phyloP scores from a whole-genome alignment of 92 coral and sea anemone genomes.

The Umimayanthus chanpuru region DNA sequence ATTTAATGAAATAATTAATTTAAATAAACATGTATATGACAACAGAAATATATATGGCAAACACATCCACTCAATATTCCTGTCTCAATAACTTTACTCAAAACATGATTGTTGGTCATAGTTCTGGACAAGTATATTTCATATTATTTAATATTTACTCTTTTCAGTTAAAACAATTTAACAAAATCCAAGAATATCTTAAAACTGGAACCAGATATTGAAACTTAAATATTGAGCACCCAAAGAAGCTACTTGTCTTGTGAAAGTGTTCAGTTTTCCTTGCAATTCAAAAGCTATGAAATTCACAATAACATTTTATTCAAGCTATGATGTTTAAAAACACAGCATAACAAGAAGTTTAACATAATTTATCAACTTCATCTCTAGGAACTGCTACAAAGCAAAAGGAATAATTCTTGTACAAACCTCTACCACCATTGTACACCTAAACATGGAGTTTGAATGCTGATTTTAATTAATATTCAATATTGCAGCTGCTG shows the following conservation, averaged over 20 bases:
- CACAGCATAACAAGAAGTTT: not conserved
- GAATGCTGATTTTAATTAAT: not conserved
- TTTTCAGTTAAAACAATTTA: not conserved
- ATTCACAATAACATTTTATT: too few species aligned
- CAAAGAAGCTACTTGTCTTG: not conserved
- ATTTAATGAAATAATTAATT: not conserved
- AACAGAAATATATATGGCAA: not conserved
- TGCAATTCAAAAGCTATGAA: not conserved
- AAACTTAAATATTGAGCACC: not conserved
- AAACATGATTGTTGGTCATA: not conserved
- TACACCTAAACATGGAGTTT: not conserved
- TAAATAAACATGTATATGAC: not conserved
- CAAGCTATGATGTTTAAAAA: not conserved
- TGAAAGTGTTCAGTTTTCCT: not conserved
- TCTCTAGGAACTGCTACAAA: not conserved
- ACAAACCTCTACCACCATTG: not conserved
- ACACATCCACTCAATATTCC: not conserved
- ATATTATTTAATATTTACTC: not conserved
- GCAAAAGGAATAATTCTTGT: too few species aligned
- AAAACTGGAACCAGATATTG: not conserved
- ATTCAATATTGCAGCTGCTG: not conserved
- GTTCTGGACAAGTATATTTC: not conserved
- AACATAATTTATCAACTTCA: too few species aligned
- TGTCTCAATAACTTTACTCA: not conserved
- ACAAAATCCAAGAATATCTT: not conserved